A percentile compares a stretch with the other conserved stretches of the same genome.
Conservation (phyloP, 2,113 vertebrate genomes). For the Lepus americanus region DNA sequence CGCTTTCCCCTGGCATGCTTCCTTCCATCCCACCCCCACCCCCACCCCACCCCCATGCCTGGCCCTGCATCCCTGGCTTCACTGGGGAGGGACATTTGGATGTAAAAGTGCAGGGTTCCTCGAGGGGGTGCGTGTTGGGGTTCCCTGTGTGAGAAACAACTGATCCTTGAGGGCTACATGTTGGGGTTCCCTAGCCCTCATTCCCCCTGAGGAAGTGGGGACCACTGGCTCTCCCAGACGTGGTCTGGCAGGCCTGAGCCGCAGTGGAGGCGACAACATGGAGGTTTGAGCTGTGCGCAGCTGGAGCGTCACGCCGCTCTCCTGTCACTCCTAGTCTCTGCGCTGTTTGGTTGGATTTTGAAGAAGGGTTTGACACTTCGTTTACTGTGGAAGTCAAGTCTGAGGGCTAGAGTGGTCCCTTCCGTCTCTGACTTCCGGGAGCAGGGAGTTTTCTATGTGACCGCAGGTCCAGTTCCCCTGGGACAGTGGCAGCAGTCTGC, state of each 20-base stretch:
- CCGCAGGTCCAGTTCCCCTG: conserved; percentile 13
- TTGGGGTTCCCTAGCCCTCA: not conserved
- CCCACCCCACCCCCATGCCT: not conserved
- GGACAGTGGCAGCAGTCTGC: conserved; percentile 66
- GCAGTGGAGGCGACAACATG: not conserved
- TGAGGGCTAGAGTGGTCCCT: not conserved
- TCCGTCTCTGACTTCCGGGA: not conserved
- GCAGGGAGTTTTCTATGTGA: conserved; percentile 11
- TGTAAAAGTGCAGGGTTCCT: not conserved
- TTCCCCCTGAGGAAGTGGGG: not conserved
- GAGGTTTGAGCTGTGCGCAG: rapidly evolving
- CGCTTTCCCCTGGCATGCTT: rapidly evolving
- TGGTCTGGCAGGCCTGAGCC: not conserved
- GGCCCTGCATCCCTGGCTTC: not conserved
- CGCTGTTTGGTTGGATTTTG: not conserved
- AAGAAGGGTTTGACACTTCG: conserved; percentile 61
- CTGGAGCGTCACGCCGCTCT: not conserved
- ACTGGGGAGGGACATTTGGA: not conserved
- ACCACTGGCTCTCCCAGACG: not conserved
- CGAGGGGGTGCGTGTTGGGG: too few relatives aligned
- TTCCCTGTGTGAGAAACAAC: too few relatives aligned
- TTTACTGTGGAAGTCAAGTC: not conserved
- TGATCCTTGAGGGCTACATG: rapidly evolving
- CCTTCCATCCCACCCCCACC: too few relatives aligned
- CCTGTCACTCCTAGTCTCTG: not conserved